Evolutionary conservation across 2,113 vertebrate genomes (phyloP).

Genomic region (Microtus montanus): DNA sequence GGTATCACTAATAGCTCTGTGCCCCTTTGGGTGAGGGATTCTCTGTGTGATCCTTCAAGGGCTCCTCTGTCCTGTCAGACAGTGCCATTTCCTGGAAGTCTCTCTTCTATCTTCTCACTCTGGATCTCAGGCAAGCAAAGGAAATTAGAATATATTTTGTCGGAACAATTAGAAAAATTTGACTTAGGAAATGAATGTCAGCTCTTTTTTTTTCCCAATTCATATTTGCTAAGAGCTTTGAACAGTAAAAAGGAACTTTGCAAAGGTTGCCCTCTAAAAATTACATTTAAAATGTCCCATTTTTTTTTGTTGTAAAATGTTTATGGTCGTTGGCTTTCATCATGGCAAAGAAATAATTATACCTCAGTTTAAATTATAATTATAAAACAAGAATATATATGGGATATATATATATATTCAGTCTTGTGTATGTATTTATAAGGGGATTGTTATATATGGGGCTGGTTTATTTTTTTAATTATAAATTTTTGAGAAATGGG

Average conservation of each 20-base stretch:
- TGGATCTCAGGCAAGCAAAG: not conserved
- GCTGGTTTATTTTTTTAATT: not conserved
- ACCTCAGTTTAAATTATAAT: not conserved
- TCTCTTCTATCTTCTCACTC: not conserved
- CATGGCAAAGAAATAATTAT: constrained; percentile 15
- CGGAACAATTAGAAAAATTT: constrained; percentile 22
- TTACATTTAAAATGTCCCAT: not conserved
- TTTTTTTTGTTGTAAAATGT: not conserved
- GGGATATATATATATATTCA: not conserved
- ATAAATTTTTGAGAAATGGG: not conserved
- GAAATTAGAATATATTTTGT: constrained; percentile 14
- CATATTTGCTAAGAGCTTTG: constrained; percentile 9
- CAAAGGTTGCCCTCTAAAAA: not conserved
- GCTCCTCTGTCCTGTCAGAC: not conserved
- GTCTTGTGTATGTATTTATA: not conserved
- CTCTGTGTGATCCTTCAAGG: not conserved
- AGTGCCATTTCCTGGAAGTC: not conserved
- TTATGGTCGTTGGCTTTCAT: not conserved
- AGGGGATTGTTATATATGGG: not conserved
- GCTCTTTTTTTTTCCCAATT: not conserved
- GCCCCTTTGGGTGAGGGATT: not conserved
- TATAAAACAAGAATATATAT: not conserved
- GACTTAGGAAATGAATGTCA: constrained; percentile 4
- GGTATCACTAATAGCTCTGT: not conserved
- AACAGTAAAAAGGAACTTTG: not conserved